phyloP scores from a whole-genome alignment of 1,140 invertebrate species.

The Dreissena polymorpha region DNA sequence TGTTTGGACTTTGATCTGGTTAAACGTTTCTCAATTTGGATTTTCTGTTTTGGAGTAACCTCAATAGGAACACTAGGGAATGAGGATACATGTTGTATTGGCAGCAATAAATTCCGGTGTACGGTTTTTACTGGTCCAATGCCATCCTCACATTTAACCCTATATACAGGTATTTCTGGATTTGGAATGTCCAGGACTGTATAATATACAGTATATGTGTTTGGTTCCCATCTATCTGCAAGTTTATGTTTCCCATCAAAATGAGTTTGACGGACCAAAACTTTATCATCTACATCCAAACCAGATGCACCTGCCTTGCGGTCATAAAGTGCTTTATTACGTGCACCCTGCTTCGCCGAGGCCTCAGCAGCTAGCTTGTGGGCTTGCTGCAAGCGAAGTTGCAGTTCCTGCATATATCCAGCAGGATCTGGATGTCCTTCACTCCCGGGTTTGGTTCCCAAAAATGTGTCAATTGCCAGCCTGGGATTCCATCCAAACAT shows the following conservation, averaged over 20 bases:
- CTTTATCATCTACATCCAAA: constrained; percentile 16
- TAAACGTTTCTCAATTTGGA: not conserved
- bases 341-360: not conserved
- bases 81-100: not conserved
- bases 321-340: constrained; percentile 7
- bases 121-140: constrained; percentile 4
- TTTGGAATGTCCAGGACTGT: not conserved
- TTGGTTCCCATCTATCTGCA: constrained; percentile 28
- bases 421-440: not conserved
- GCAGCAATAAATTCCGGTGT: constrained; percentile 21
- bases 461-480: constrained; percentile 31
- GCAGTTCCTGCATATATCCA: constrained; percentile 10
- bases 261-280: constrained; percentile 16
- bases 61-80: not conserved
- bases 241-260: constrained; percentile 21
- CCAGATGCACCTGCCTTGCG: not conserved
- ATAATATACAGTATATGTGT: too few relatives aligned
- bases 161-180: constrained; percentile 12
- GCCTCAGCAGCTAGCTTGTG: not conserved
- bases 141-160: constrained; percentile 15
- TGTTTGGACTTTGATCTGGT: not conserved
- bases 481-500: constrained; percentile 22
- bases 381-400: not conserved
- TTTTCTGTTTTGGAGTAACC: constrained; percentile 1
- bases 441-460: not conserved